Percentiles rank a stretch among this genome's conserved stretches.
Evolutionary conservation across 2,113 vertebrate genomes (phyloP).

Genomic region (Antechinus flavipes): DNA sequence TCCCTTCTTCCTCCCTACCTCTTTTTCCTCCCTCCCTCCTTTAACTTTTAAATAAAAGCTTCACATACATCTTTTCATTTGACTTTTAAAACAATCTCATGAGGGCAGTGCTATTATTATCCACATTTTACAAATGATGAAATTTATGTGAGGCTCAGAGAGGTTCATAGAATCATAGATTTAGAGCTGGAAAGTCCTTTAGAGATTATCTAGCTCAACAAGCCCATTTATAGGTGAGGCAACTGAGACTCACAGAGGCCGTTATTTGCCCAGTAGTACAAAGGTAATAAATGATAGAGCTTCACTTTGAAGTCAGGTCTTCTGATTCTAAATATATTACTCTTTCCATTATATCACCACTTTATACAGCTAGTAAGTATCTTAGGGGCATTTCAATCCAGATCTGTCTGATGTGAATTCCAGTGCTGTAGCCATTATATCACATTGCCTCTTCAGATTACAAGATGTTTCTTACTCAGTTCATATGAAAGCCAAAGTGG

Average conservation of each 20-base stretch:
- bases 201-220: background rate
- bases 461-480: background rate
- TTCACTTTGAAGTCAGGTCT: background rate
- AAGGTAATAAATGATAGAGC: background rate
- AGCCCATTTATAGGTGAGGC: background rate
- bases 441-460: background rate
- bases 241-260: background rate
- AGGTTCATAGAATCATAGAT: background rate
- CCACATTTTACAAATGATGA: no score
- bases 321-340: background rate
- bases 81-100: no score
- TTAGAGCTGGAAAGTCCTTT: background rate
- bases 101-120: no score
- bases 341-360: background rate
- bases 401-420: background rate
- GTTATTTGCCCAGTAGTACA: background rate
- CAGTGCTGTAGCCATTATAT: background rate
- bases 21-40: background rate
- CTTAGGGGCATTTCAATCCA: background rate
- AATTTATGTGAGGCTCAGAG: background rate
- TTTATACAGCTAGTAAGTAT: background rate
- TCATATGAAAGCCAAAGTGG: background rate
- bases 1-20: background rate
- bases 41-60: background rate
- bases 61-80: background rate